Percentiles rank a stretch among this genome's conserved stretches.
These are phyloP conservation scores for Hemicordylus capensis DNA, from an alignment of 2,113 vertebrate species.

Conservation along the genomic window DNA sequence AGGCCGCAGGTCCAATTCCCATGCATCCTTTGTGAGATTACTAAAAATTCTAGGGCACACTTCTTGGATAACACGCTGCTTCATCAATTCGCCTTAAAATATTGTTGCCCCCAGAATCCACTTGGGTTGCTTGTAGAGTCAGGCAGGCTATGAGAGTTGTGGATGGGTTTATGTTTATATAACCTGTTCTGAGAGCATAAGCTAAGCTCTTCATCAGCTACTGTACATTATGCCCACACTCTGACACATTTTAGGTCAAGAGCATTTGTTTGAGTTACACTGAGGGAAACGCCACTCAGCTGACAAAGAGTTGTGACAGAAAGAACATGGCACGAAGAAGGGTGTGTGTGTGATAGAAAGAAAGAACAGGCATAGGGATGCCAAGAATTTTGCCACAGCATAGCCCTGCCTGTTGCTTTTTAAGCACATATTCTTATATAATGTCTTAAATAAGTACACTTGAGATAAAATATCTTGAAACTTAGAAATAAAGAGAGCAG, in stretches of 20 bases:
- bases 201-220: background rate
- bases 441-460: fast-evolving
- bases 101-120: too few species aligned
- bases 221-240: background rate
- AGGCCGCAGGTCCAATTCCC: background rate
- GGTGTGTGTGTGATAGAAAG: background rate
- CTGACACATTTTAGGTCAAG: constrained; percentile 15
- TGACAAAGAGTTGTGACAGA: background rate
- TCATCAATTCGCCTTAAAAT: background rate
- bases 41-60: background rate
- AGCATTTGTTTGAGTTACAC: constrained; percentile 7
- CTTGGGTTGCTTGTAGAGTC: background rate
- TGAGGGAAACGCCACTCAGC: constrained; percentile 33
- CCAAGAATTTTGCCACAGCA: background rate
- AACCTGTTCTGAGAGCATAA: background rate
- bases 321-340: background rate
- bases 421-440: background rate
- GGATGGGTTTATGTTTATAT: background rate
- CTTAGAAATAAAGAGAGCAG: background rate
- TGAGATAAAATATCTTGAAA: background rate
- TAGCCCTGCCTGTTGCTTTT: background rate
- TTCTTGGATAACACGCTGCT: too few species aligned
- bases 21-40: background rate
- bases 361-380: background rate
- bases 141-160: background rate